phyloP scores from a whole-genome alignment of 2,888 invertebrate genomes.

The Acronicta aceris region DNA sequence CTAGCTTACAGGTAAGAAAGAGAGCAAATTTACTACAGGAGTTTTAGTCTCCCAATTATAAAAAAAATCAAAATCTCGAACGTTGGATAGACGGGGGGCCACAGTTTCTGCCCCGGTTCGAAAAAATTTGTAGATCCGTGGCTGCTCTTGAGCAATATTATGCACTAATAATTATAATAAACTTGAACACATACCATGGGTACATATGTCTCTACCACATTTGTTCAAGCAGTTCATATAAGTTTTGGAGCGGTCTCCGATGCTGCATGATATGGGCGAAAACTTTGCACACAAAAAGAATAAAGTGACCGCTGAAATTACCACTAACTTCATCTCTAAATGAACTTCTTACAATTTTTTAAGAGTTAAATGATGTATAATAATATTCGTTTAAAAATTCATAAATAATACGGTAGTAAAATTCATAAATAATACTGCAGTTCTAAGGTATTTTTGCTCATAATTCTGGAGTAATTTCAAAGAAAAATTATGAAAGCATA shows the following conservation, averaged over 20 bases:
- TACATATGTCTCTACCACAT: slow-evolving; percentile 84
- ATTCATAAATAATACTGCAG: too few relatives aligned
- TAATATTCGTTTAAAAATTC: background rate
- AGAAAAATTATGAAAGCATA: background rate
- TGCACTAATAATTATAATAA: too few relatives aligned
- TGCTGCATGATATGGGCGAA: slow-evolving; percentile 64
- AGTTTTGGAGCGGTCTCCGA: slow-evolving; percentile 88
- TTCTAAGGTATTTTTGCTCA: slow-evolving; percentile 1
- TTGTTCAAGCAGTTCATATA: slow-evolving; percentile 87
- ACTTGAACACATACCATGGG: slow-evolving; percentile 76
- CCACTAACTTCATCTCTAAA: slow-evolving; percentile 32
- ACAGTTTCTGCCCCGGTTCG: too few relatives aligned
- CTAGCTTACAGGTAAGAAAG: too few relatives aligned
- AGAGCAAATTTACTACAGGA: too few relatives aligned
- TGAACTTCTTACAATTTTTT: background rate
- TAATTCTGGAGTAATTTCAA: background rate
- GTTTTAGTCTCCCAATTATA: too few relatives aligned
- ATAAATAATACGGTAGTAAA: slow-evolving; percentile 9
- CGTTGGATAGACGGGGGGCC: too few relatives aligned
- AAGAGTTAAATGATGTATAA: background rate
- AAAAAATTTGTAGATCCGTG: too few relatives aligned
- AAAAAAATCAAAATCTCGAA: too few relatives aligned
- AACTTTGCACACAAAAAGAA: slow-evolving; percentile 52
- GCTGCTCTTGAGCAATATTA: too few relatives aligned
- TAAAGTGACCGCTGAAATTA: slow-evolving; percentile 15